These are phyloP conservation scores for Panthera tigris DNA, from an alignment of 2,113 vertebrate species.

Conservation along the genomic window DNA sequence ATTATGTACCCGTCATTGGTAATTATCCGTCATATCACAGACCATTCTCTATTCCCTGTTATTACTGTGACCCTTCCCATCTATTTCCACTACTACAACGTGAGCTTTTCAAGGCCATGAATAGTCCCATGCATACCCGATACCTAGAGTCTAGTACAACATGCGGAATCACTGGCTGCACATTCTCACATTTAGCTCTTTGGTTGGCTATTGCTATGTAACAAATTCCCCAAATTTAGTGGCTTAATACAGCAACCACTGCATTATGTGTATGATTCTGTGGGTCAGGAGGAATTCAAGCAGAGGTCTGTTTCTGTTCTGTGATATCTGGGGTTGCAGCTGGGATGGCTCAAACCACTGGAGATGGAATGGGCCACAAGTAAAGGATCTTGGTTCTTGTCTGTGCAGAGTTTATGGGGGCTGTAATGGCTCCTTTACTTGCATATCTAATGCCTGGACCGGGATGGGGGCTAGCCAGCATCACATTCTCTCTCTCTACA, in stretches of 20 bases:
- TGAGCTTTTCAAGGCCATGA: background rate
- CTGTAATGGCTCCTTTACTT: background rate
- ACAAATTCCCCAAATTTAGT: background rate
- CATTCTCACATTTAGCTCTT: background rate
- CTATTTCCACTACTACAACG: background rate
- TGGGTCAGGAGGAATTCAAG: background rate
- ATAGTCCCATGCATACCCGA: rapidly evolving
- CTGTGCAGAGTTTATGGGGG: background rate
- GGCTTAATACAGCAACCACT: background rate
- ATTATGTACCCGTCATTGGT: background rate
- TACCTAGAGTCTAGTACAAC: background rate
- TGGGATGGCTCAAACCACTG: too few relatives aligned
- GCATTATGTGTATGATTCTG: background rate
- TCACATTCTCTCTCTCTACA: background rate
- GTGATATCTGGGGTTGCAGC: too few relatives aligned
- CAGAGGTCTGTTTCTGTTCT: background rate
- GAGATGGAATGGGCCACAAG: background rate
- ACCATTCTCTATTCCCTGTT: too few relatives aligned
- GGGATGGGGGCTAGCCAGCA: too few relatives aligned
- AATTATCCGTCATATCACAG: background rate
- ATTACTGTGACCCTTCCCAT: background rate
- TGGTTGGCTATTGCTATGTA: background rate
- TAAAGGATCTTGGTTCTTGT: background rate
- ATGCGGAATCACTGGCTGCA: rapidly evolving
- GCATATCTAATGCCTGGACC: background rate